Percentiles rank a stretch among this genome's conserved stretches.
Conservation (phyloP, 1,140 invertebrate species). For the Sweltsa coloradensis region DNA sequence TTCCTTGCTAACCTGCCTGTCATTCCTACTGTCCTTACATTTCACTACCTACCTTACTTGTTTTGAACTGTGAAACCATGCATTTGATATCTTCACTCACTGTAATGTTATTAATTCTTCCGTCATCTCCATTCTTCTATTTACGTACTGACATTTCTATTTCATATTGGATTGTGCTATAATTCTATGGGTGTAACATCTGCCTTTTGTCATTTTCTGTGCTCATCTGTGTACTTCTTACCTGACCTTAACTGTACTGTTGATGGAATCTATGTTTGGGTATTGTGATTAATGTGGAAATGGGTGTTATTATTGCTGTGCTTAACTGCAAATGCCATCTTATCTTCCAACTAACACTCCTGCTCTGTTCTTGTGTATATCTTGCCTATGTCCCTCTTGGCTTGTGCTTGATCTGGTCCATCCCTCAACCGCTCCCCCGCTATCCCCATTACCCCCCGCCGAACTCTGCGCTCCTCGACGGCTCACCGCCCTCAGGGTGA, state of each 20-base stretch:
- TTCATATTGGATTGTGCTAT: too few relatives aligned
- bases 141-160: too few relatives aligned
- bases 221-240: background rate
- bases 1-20: background rate
- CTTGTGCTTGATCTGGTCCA: conserved; percentile 4
- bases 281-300: background rate
- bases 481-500: conserved; percentile 56
- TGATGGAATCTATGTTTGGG: background rate
- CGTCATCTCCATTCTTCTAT: too few relatives aligned
- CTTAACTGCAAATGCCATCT: background rate
- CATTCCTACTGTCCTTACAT: too few relatives aligned
- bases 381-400: conserved; percentile 21
- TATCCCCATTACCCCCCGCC: conserved; percentile 7
- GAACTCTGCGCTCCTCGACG: conserved; percentile 26
- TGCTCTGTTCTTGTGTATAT: conserved; percentile 30
- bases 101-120: too few relatives aligned
- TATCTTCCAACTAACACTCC: background rate
- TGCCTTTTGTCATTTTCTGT: conserved; percentile 14
- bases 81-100: too few relatives aligned
- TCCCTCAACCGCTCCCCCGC: background rate
- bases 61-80: too few relatives aligned
- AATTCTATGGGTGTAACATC: background rate
- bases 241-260: background rate
- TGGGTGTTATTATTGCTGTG: conserved; percentile 4
- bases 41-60: too few relatives aligned